Base-by-base conservation (phyloP, 2,797 vertebrate species). In the Thamnophis elegans region DNA sequence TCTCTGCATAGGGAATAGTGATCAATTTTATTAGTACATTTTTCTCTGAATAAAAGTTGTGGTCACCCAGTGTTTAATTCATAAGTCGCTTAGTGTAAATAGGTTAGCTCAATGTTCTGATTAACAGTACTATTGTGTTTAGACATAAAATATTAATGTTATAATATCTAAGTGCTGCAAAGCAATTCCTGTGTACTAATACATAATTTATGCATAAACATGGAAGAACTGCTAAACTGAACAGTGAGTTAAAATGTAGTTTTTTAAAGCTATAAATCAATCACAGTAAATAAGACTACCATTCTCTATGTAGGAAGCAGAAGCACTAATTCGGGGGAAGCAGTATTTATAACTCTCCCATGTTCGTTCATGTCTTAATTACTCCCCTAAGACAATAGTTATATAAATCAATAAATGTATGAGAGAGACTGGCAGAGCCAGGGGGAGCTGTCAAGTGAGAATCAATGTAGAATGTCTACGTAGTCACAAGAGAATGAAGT, bases 171-270 rank as follows among this genome's bases (percentile, higher is more conserved):
- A 91, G 89, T 26, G 25, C 25, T 55, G 68, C 82, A 85, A 88
- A 93, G 89, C 16, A 36, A 78, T 88, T 88, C 55, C 65, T 90
- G 42, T 82, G 59, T 58, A 88, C 88, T 93, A 88, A 91, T 88
- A 93, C 60, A 90, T 93, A 88, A 91, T 93, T 91, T 88, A 91
- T 55, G 86, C 89, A 85, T 13, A 88, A 90, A 91, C 65, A 88
- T 91, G 47, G 85, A 93, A 91, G 85, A 93, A 59, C 18, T 54
- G 42, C 89, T 88, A 88, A 88, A 42, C 62, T 82, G 62, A 90
- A 93, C 42, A 87, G 89, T 25, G 32, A 85, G 55, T 51, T 62
- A 88, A 91, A 68, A 88, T 93, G 47, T n/a, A 42, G 42, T 53
- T 90, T 87, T 51, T 56, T 8, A 62, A 47, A 56, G 20, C 14